These are phyloP conservation scores for Syndactyla subalaris DNA, from an alignment of 2,797 vertebrate genomes.

Conservation along the genomic window DNA sequence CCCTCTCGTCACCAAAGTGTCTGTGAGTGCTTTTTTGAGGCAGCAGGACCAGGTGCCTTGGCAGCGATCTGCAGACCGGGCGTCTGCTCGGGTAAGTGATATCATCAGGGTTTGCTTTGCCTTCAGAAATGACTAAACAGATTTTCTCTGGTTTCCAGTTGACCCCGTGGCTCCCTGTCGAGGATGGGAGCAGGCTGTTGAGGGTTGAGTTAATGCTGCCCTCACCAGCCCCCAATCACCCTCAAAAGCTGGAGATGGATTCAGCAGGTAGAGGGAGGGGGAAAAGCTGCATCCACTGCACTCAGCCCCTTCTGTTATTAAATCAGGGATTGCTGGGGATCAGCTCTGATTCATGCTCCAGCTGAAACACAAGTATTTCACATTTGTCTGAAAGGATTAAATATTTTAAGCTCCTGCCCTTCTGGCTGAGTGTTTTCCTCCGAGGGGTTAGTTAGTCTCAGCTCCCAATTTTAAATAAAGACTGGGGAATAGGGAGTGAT, in stretches of 20 bases:
- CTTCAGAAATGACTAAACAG: constrained; percentile 47
- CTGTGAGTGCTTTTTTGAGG: not conserved
- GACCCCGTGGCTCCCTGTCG: not conserved
- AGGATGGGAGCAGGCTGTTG: constrained; percentile 24
- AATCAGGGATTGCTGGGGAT: not conserved
- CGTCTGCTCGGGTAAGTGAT: not conserved
- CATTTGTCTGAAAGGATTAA: constrained; percentile 42
- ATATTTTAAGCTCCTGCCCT: not conserved
- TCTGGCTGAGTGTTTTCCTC: not conserved
- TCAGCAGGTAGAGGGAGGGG: not conserved
- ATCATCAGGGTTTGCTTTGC: constrained; percentile 1
- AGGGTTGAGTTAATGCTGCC: not conserved
- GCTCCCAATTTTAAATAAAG: not conserved
- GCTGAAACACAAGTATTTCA: constrained; percentile 11
- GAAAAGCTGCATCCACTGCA: not conserved
- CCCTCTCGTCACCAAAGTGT: not conserved
- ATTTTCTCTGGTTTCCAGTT: constrained; percentile 58
- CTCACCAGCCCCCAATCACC: not conserved
- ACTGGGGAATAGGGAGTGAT: not conserved
- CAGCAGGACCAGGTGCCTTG: constrained; percentile 5
- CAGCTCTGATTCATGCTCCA: constrained; percentile 1
- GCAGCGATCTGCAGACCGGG: not conserved
- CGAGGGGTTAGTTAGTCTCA: not conserved
- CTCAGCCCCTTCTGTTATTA: not conserved
- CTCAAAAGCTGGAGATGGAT: constrained; percentile 35